phyloP scores from a whole-genome alignment of 2,888 invertebrate genomes.

The Leptinotarsa peninsularis region DNA sequence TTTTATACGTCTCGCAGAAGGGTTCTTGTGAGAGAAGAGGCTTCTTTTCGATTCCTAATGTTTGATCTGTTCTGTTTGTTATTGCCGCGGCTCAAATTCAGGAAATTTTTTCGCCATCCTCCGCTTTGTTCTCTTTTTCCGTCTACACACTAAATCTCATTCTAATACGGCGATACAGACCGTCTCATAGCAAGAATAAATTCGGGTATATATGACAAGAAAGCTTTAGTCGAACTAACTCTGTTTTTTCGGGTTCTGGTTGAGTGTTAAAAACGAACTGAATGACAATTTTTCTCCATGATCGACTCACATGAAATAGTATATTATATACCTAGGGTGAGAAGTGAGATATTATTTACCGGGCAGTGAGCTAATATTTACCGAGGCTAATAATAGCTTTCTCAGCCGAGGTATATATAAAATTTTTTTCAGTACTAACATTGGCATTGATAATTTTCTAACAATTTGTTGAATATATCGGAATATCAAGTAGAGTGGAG shows the following conservation, averaged over 20 bases:
- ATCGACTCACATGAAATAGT: too few species aligned
- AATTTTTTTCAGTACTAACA: too few species aligned
- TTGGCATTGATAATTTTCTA: too few species aligned
- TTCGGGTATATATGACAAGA: not conserved
- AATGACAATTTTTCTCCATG: too few species aligned
- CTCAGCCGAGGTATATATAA: too few species aligned
- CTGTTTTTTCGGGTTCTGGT: not conserved
- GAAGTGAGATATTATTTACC: too few species aligned
- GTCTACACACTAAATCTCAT: slow-evolving; percentile 27
- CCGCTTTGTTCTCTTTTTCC: slow-evolving; percentile 34
- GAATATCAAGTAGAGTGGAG: too few species aligned
- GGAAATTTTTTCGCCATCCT: slow-evolving; percentile 39
- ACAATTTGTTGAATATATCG: too few species aligned
- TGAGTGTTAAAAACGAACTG: not conserved
- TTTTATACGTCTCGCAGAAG: slow-evolving; percentile 17
- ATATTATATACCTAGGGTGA: too few species aligned
- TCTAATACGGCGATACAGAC: slow-evolving; percentile 1
- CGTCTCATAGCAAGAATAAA: slow-evolving; percentile 4
- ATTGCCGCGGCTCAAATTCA: slow-evolving; percentile 45
- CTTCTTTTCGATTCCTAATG: slow-evolving; percentile 41
- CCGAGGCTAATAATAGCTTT: too few species aligned
- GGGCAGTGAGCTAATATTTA: too few species aligned
- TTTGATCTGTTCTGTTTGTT: slow-evolving; percentile 46
- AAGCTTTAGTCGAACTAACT: not conserved
- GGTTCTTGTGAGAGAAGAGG: slow-evolving; percentile 38